These are phyloP conservation scores for Cancer borealis DNA, from an alignment of 2,888 invertebrate species.

Conservation along the genomic window DNA sequence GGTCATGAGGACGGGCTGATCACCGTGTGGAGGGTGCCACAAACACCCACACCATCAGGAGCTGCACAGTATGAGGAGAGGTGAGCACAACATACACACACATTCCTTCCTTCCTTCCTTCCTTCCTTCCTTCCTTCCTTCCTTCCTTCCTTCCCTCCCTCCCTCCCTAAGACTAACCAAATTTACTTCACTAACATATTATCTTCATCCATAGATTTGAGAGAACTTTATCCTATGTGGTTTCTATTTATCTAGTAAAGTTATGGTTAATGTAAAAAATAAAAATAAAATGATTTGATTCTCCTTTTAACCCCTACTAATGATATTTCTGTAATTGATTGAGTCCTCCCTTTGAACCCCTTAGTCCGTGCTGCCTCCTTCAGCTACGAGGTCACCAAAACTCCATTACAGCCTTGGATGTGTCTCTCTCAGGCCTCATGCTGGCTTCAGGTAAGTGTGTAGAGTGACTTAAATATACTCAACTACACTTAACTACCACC, in stretches of 20 bases:
- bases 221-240: not conserved
- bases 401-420: conserved; percentile 82
- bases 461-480: not conserved
- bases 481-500: not conserved
- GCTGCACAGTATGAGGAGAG: conserved; percentile 48
- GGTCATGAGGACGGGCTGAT: conserved; percentile 83
- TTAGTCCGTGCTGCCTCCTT: conserved; percentile 78
- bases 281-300: no score
- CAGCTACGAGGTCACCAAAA: conserved; percentile 83
- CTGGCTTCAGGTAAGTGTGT: conserved; percentile 82
- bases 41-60: conserved; percentile 75
- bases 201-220: not conserved
- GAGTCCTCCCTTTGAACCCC: not conserved
- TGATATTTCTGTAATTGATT: no score
- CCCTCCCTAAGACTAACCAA: not conserved
- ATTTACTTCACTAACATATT: no score
- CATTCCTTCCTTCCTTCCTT: not conserved
- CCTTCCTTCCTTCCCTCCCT: not conserved
- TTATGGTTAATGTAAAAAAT: no score
- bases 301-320: no score
- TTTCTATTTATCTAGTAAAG: no score
- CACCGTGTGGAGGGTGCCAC: conserved; percentile 81
- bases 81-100: not conserved
- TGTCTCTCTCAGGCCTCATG: conserved; percentile 82
- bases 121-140: not conserved